Evolutionary conservation across 2,888 invertebrate genomes (phyloP).

Genomic region (Pegoplata infirma): DNA sequence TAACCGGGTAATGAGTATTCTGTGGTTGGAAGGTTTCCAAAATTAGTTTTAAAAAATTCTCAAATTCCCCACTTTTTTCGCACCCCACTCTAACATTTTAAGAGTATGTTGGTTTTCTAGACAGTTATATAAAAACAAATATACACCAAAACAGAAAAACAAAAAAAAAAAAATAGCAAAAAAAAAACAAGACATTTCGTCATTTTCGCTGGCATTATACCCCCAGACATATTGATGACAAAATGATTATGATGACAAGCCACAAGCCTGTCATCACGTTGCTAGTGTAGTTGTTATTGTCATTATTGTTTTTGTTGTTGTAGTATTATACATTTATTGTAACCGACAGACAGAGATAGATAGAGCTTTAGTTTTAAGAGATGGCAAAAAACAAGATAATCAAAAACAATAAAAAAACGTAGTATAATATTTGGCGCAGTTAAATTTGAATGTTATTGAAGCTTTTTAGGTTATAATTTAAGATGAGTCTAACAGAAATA

Average conservation of each 20-base stretch:
- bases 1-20: no score
- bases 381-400: slow-evolving; percentile 15
- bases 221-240: slow-evolving; percentile 75
- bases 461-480: slow-evolving; percentile 12
- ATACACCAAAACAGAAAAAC: slow-evolving; percentile 31
- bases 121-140: slow-evolving; percentile 54
- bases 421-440: slow-evolving; percentile 14
- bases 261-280: slow-evolving; percentile 59
- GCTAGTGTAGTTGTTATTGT: no score
- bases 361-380: not conserved
- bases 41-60: no score
- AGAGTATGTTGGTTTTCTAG: slow-evolving; percentile 39
- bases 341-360: slow-evolving; percentile 18
- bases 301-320: slow-evolving; percentile 1
- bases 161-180: slow-evolving; percentile 16
- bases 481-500: no score
- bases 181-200: slow-evolving; percentile 51
- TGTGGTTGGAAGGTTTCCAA: no score
- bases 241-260: slow-evolving; percentile 74
- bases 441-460: not conserved
- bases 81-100: not conserved
- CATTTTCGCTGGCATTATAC: slow-evolving; percentile 67
- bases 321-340: not conserved
- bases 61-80: not conserved
- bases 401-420: slow-evolving; percentile 14